Evolutionary conservation across 2,888 invertebrate species (phyloP), one percentile per base, ranked within the genome.

Genomic region (Tenodera sinensis): DNA sequence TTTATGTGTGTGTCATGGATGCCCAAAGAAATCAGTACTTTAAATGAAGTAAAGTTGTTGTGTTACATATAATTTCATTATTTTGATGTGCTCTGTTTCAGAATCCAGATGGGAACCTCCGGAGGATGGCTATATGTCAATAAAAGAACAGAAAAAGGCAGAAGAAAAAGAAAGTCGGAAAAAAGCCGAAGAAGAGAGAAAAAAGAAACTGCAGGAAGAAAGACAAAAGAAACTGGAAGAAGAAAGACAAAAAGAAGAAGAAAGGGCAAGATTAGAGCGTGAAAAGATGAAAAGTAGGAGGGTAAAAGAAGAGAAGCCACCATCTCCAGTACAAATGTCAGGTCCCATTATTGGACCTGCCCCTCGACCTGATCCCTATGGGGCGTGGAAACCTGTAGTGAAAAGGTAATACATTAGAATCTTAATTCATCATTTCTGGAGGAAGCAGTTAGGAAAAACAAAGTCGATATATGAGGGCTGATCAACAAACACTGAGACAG

Each of bases 31-130:
- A 30, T 30, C 2, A 3, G 30, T 30, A 4, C 30, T 30, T 30
- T 30, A 4, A 3, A 30, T 4, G 4, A 30, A 30, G 30, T 34
- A 6, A 7, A 34, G 0, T 7, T 34, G 34, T 34, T 34, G 0
- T 42, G 12, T 42, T 42, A 0, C 12, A 12, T 42, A 42, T 42
- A 9, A 42, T 42, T 42, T 42, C 12, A 42, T 1, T 42, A 42
- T 42, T 42, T 34, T 6, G 12, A 42, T 90, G 34, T 34, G 20
- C 28, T 20, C 28, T 71, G 89, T 94, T 94, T 87, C 92, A 97
- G 97, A 97, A 93, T 96, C 97, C 0, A 94, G 95, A 3, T 97
- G 97, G 97, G 95, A 96, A 90, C 93, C 95, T 14, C 98, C 98
- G 0, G 93, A 93, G 87, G 97, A 96, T 92, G 97, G 97, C 20